These are phyloP conservation scores for Planiliza haematocheilus DNA, from an alignment of 2,113 vertebrate species.

Conservation along the genomic window DNA sequence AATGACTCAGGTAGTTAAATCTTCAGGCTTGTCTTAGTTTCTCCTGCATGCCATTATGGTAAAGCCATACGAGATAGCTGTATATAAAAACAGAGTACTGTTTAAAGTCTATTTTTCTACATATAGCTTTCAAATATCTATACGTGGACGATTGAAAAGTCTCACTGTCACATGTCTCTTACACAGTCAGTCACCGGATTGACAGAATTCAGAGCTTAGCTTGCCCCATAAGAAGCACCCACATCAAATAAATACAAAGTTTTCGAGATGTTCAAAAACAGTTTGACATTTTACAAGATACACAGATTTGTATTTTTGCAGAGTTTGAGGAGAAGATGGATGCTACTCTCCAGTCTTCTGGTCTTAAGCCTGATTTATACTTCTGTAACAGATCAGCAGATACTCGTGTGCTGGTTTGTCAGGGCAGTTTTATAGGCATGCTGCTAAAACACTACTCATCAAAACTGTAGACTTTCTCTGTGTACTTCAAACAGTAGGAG, in stretches of 20 bases:
- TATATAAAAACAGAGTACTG: constrained; percentile 76
- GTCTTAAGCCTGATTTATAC: too few species aligned
- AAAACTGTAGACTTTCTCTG: too few species aligned
- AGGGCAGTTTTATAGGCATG: too few species aligned
- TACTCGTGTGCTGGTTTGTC: too few species aligned
- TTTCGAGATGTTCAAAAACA: constrained; percentile 17
- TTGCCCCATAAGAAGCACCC: constrained; percentile 6
- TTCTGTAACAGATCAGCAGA: too few species aligned
- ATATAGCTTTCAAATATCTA: constrained; percentile 64
- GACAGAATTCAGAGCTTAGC: constrained; percentile 15
- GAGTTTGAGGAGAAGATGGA: constrained; percentile 12
- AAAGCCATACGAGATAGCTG: constrained; percentile 79
- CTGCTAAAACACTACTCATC: too few species aligned
- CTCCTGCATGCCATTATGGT: constrained; percentile 81
- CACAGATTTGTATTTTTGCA: constrained; percentile 3
- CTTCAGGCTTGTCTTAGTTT: constrained; percentile 82
- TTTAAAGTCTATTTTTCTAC: constrained; percentile 81
- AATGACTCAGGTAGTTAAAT: constrained; percentile 85
- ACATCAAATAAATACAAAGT: not conserved
- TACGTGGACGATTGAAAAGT: constrained; percentile 54
- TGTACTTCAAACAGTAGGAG: too few species aligned
- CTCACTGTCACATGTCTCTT: constrained; percentile 50
- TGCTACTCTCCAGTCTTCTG: not conserved
- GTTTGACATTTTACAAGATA: constrained; percentile 5
- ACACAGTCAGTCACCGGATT: constrained; percentile 24